Conservation (phyloP, 2,797 vertebrate genomes). For the Ceyx erithaca region DNA sequence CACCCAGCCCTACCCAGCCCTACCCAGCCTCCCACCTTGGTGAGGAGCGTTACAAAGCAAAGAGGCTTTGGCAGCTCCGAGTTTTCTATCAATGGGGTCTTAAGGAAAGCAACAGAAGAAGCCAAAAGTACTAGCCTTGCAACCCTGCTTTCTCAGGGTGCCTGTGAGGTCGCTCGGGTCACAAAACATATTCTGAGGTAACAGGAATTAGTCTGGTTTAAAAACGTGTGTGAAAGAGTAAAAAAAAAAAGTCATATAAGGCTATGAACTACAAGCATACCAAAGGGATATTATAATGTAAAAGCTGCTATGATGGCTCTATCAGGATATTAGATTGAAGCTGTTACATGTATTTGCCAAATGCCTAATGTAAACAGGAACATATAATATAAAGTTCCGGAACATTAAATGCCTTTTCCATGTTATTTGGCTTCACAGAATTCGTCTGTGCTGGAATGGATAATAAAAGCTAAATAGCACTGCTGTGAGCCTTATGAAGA, state of each 20-base stretch:
- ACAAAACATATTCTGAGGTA: not conserved
- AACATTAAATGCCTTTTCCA: not conserved
- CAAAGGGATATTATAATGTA: not conserved
- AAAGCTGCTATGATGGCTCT: not conserved
- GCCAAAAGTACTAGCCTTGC: not conserved
- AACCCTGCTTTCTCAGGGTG: not conserved
- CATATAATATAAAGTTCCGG: not conserved
- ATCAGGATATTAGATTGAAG: not conserved
- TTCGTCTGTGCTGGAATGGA: not conserved
- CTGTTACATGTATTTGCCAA: not conserved
- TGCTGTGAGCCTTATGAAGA: not conserved
- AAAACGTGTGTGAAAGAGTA: not conserved
- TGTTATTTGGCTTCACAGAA: not conserved
- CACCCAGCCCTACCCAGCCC: no score
- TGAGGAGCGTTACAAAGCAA: no score
- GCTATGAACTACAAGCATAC: not conserved
- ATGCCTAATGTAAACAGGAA: not conserved
- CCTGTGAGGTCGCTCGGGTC: not conserved
- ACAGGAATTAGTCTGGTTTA: not conserved
- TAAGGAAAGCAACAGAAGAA: not conserved
- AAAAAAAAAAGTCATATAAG: not conserved
- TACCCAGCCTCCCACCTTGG: no score
- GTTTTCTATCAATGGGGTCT: not conserved
- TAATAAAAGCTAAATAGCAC: not conserved
- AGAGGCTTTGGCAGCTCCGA: no score